Conservation (phyloP, 2,113 vertebrate genomes). For the Lutjanus erythropterus region DNA sequence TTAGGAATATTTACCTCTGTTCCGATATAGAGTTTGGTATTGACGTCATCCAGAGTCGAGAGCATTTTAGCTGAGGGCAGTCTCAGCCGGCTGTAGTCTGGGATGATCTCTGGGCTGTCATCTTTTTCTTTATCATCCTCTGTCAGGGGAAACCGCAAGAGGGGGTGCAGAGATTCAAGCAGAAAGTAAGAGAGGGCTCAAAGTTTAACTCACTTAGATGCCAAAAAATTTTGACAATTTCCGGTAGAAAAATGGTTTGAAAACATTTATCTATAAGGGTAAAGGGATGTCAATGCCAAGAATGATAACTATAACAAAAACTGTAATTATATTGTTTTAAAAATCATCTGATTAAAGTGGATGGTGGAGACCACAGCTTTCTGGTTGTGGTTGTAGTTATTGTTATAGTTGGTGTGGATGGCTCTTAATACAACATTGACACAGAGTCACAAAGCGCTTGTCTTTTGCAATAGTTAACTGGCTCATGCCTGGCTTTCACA, state of each 20-base stretch:
- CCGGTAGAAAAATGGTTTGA: neutral
- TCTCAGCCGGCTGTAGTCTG: slow-evolving; percentile 77
- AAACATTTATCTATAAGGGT: too few species aligned
- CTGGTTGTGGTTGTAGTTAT: too few species aligned
- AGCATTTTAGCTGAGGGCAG: slow-evolving; percentile 76
- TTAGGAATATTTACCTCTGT: slow-evolving; percentile 87
- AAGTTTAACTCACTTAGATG: neutral
- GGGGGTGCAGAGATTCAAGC: neutral
- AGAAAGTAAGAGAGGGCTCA: neutral
- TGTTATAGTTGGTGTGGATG: too few species aligned
- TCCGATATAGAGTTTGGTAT: slow-evolving; percentile 88
- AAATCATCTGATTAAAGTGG: too few species aligned
- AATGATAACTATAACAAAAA: too few species aligned
- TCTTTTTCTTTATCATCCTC: slow-evolving; percentile 65
- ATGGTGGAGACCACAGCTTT: too few species aligned
- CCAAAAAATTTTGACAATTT: neutral
- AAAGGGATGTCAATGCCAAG: too few species aligned
- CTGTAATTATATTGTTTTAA: too few species aligned
- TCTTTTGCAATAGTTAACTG: neutral
- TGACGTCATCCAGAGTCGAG: slow-evolving; percentile 82
- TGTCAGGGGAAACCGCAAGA: slow-evolving; percentile 50
- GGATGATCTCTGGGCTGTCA: slow-evolving; percentile 22
- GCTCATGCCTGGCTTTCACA: neutral
- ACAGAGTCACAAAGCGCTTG: neutral
- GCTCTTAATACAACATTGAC: neutral